Evolutionary conservation across 1,140 invertebrate genomes (phyloP).

Genomic region (Cheumatopsyche charites): DNA sequence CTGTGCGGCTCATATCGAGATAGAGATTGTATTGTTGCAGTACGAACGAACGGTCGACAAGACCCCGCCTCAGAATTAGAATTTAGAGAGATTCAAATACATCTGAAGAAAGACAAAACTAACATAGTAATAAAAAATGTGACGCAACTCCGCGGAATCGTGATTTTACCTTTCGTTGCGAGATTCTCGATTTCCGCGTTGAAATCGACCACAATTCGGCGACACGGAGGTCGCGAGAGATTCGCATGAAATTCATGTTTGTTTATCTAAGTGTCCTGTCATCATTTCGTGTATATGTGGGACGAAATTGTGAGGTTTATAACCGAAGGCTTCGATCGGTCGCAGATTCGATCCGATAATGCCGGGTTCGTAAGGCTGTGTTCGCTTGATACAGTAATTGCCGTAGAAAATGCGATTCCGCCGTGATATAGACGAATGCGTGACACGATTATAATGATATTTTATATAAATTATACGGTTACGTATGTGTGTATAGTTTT

Average conservation of each 20-base stretch:
- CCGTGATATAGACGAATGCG: slow-evolving; percentile 30
- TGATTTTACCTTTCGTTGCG: slow-evolving; percentile 4
- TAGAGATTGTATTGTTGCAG: no score
- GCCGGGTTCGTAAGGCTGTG: slow-evolving; percentile 5
- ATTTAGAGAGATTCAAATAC: no score
- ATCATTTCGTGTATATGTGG: neutral
- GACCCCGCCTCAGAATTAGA: no score
- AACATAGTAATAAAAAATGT: slow-evolving; percentile 5
- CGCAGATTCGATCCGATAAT: slow-evolving; percentile 22
- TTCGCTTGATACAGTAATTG: slow-evolving; percentile 20
- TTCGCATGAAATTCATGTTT: neutral
- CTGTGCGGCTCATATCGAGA: no score
- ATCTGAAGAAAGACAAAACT: neutral
- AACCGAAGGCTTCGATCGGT: neutral
- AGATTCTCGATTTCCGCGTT: neutral
- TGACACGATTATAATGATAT: slow-evolving; percentile 31
- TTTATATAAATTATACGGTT: slow-evolving; percentile 5
- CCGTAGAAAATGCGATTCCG: slow-evolving; percentile 31
- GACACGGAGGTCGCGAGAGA: neutral
- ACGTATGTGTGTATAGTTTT: no score
- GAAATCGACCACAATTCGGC: neutral
- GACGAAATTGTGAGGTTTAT: neutral
- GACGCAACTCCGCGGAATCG: neutral
- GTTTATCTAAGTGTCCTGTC: neutral
- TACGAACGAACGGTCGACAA: no score